Percentiles rank a stretch among this genome's conserved stretches.
Evolutionary conservation across 2,888 invertebrate genomes (phyloP).

Genomic region (Scrobipalpa costella): DNA sequence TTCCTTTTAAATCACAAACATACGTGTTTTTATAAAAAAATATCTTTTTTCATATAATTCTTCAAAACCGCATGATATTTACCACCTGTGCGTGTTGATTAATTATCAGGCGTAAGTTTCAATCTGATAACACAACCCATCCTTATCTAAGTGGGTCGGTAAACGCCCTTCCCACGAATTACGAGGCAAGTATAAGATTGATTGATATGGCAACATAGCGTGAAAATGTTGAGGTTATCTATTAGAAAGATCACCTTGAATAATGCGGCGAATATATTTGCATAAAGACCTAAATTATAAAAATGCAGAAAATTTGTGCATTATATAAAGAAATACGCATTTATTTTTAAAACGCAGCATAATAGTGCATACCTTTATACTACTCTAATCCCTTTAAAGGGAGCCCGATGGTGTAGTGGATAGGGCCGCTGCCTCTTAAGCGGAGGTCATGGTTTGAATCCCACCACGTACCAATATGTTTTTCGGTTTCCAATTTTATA

Average conservation of each 20-base stretch:
- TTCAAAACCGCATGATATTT: not conserved
- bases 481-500: too few relatives aligned
- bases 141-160: constrained; percentile 16
- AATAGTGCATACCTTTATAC: too few relatives aligned
- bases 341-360: too few relatives aligned
- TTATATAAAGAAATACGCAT: too few relatives aligned
- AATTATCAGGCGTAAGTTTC: not conserved
- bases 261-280: not conserved
- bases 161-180: not conserved
- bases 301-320: not conserved
- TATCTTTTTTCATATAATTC: not conserved
- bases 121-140: constrained; percentile 15
- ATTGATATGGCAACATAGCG: constrained; percentile 12
- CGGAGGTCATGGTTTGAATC: too few relatives aligned
- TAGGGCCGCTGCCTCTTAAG: too few relatives aligned
- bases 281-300: not conserved
- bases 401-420: too few relatives aligned
- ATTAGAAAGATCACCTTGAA: not conserved
- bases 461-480: too few relatives aligned
- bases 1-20: too few relatives aligned
- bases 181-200: not conserved
- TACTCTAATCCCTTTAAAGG: too few relatives aligned
- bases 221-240: constrained; percentile 11
- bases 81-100: not conserved
- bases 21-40: too few relatives aligned